A percentile compares a stretch with the other conserved stretches of the same genome.
These are phyloP conservation scores for Pipra filicauda DNA, from an alignment of 2,113 vertebrate species.

Conservation along the genomic window DNA sequence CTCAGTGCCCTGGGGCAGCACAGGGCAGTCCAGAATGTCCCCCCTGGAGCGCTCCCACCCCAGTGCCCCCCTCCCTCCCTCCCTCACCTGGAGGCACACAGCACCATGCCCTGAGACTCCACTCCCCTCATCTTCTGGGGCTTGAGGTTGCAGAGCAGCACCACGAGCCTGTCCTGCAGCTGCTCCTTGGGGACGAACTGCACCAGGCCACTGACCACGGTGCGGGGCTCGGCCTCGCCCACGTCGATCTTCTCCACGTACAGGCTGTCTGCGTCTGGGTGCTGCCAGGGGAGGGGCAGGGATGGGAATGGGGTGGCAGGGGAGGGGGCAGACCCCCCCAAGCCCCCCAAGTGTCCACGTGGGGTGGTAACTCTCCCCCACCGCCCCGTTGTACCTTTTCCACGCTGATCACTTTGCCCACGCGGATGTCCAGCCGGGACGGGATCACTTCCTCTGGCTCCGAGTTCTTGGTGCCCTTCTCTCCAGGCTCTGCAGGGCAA, in stretches of 20 bases:
- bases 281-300: slow-evolving; percentile 70
- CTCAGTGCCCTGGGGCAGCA: not conserved
- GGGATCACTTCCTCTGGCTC: slow-evolving; percentile 82
- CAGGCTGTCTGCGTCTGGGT: slow-evolving; percentile 91
- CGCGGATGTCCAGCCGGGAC: slow-evolving; percentile 90
- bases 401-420: slow-evolving; percentile 90
- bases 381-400: slow-evolving; percentile 76
- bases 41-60: not conserved
- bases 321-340: not conserved
- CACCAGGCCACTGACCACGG: slow-evolving; percentile 93
- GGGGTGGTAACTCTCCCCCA: not conserved
- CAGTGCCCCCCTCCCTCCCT: not conserved
- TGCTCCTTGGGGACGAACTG: slow-evolving; percentile 85
- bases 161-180: slow-evolving; percentile 86
- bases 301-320: not conserved
- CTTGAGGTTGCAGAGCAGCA: slow-evolving; percentile 93
- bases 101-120: slow-evolving; percentile 95
- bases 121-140: slow-evolving; percentile 96
- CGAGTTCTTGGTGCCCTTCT: slow-evolving; percentile 73
- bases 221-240: slow-evolving; percentile 88
- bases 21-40: not conserved
- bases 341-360: rapidly evolving
- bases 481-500: slow-evolving; percentile 72
- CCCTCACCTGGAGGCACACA: slow-evolving; percentile 90
- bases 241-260: slow-evolving; percentile 94